Conservation (phyloP, 2,888 invertebrate species). For the Leptinotarsa haldemani region DNA sequence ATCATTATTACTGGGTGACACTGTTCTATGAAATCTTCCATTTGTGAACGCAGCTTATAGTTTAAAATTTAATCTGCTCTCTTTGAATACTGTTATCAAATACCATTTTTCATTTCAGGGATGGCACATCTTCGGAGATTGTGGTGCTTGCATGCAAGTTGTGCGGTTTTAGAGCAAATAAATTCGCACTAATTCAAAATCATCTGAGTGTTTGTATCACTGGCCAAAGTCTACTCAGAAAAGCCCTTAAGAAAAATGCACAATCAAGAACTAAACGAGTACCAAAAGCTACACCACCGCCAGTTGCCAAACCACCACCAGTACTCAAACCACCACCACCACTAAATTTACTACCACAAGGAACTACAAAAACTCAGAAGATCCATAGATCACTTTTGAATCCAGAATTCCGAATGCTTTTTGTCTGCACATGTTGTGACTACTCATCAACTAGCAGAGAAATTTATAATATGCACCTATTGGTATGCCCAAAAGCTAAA, state of each 20-base stretch:
- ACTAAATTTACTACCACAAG: too few species aligned
- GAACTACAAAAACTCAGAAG: neutral
- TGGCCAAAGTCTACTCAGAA: neutral
- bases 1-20: too few species aligned
- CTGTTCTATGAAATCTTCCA: too few species aligned
- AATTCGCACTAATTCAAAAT: neutral
- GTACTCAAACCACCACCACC: too few species aligned
- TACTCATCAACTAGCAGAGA: neutral
- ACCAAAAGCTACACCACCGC: neutral
- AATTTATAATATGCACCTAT: conserved; percentile 13
- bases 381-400: neutral
- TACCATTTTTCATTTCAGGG: conserved; percentile 1
- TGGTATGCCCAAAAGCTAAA: conserved; percentile 10
- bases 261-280: neutral
- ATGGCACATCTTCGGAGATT: neutral
- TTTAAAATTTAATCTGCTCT: neutral
- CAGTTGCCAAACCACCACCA: neutral
- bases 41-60: too few species aligned
- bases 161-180: neutral
- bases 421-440: neutral
- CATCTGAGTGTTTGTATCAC: neutral
- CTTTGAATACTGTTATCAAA: neutral
- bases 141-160: neutral
- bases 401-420: neutral
- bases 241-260: neutral